Base-by-base conservation (phyloP, 2,113 vertebrate genomes). In the Odocoileus hemionus region DNA sequence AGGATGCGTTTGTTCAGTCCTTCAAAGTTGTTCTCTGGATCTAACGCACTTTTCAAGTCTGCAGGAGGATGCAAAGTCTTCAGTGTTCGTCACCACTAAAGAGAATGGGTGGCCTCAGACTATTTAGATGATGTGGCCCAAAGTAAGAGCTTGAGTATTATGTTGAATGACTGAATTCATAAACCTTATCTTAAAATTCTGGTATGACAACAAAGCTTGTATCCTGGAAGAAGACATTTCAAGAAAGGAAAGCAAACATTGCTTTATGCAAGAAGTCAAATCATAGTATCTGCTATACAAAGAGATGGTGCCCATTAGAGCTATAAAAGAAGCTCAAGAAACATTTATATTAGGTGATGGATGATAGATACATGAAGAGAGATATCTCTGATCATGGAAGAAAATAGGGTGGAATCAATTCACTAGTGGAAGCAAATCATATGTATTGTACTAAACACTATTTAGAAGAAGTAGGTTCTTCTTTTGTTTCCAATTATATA, bases 401-500 rank as follows among this genome's bases (percentile, higher is more conserved):
- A 91, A 98, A 97, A 88, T 14, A 52, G 78, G 89, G 39, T 96
- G 97, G 95, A 80, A 43, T 79, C 3, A 47, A 47, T 88, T 64
- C 36, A 58, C 97, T 98, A 97, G 96, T 97, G 98, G 96, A 70
- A 43, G 61, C 6, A 45, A 92, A 70, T 60, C 74, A n/a, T 74
- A 47, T 21, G 1, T 61, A 94, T 78, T 93, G 19, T 28, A 43
- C 28, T 91, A 86, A 76, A 86, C 4, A 76, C 4, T 50, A 50
- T 87, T 92, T 57, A 60, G 14, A 94, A 86, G 43, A 85, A 90
- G 89, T n/a, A 80, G 45, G 5, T 87, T 92, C 55, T 90, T 90
- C 43, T 82, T 82, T 52, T 82, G 30, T 82, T 82, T n/a, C 79
- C 10, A 82, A 52, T 21, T 33, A 82, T n/a, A 52, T 82, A 52